Base-by-base conservation (phyloP, 2,797 vertebrate genomes). In the Coracias cyanogaster region DNA sequence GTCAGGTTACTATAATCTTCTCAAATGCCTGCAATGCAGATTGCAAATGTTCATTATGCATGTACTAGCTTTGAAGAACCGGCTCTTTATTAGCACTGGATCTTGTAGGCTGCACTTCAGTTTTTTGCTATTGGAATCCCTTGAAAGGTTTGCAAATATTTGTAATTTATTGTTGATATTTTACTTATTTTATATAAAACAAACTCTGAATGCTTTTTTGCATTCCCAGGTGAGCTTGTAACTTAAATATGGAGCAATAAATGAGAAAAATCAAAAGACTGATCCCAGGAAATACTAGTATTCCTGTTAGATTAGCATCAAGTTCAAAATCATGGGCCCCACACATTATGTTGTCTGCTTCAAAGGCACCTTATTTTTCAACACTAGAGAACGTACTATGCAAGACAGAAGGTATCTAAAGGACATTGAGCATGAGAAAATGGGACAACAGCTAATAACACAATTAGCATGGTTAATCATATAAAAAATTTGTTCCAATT, bases 111-210 rank as follows among this genome's bases (percentile, higher is more conserved):
- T 58, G 24, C 54, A 67, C 39, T 80, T 76, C 11, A 12, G 8
- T 5, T 18, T 93, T 89, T 29, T 72, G 21, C 13, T 61, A 22
- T 8, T 46, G 43, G 37, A 90, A 78, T 73, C 84, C 19, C 55
- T 87, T 86, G n/a, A 71, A 91, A 77, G 8, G 9, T 82, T 87
- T 92, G 45, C 72, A 91, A 77, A 57, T 82, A 91, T 66, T 83
- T 78, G 65, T 65, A 49, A 90, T 48, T 83, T 72, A 52, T 4
- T 84, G 60, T 28, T 26, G 41, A 6, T 77, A 62, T 46, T 85
- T 93, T 60, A 71, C 86, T 93, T 72, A 55, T 54, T 90, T 66
- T 64, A n/a, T 39, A n/a, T 1, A 12, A 29, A 86, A 83, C 60
- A 85, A 61, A 3, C 43, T 79, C 62, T 55, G 28, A 52, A 82